Evolutionary conservation across 2,888 invertebrate genomes (phyloP), one percentile per base, ranked within the genome.

Genomic region (Amorpha juglandis): DNA sequence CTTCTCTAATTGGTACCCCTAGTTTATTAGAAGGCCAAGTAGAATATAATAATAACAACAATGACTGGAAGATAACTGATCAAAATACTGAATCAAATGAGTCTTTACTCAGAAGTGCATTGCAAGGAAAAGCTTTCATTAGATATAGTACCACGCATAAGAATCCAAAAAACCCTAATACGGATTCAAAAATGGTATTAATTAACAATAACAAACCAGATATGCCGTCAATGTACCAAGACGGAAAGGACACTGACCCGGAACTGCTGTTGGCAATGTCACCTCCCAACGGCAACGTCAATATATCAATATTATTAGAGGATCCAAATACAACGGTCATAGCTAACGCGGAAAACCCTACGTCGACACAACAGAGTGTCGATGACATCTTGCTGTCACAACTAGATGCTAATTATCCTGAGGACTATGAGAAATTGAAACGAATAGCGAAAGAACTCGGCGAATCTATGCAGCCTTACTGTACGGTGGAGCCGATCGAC

Each of bases 371-470:
- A 63, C 94, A 93, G 78, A 95, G 94, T 71, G 96, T 96, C 64
- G 96, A 96, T 75, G 96, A 96, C 71, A 93, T 96, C 62, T 81
- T 96, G 63, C 84, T 96, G 8, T 96, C 96, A 3, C 96, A 96
- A 72, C 81, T 96, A 68, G 96, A 96, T 71, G 93, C 95, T 45
- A 94, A 94, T 45, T 95, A 95, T 75, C 96, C 96, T 0, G 97
- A 96, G 73, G 97, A 97, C 80, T 97, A 97, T 79, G 97, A 97
- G 81, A 97, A 97, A 81, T 92, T 97, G 68, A 97, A 97, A 82
- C 94, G 96, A 77, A 97, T 97, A 88, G 97, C 97, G 45, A 96
- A 96, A 76, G 97, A 97, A 82, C 96, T 97, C 38, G 96, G 96
- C 0, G 96, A 97, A 81, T 96, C 96, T 0, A 95, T 96, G 78